phyloP scores from a whole-genome alignment of 2,797 vertebrate species.

The Lepus oiostolus region DNA sequence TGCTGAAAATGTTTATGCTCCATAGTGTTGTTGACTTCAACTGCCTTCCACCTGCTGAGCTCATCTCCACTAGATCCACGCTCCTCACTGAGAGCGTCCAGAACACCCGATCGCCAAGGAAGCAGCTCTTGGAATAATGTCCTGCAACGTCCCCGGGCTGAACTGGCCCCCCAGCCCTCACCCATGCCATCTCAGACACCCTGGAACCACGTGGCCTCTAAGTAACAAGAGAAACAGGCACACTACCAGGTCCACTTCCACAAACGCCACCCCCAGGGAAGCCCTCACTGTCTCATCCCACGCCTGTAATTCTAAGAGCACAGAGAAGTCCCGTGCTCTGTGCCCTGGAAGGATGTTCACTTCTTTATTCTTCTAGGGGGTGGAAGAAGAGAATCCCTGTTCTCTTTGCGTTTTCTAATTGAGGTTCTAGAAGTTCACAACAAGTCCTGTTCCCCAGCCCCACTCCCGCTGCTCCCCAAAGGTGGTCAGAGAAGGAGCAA shows the following conservation, averaged over 20 bases:
- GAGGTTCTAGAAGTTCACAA: conserved; percentile 16
- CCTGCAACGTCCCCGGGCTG: not conserved
- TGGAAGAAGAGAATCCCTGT: not conserved
- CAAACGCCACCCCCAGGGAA: not conserved
- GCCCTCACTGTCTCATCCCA: not conserved
- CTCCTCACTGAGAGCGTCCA: conserved; percentile 4
- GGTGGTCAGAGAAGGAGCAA: conserved; percentile 17
- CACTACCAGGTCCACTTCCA: not conserved
- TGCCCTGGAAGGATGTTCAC: not conserved
- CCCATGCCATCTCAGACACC: not conserved
- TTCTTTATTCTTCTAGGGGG: not conserved
- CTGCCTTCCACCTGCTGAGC: not conserved
- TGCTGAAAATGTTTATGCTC: not conserved
- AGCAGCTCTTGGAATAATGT: not conserved
- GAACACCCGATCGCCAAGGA: not conserved
- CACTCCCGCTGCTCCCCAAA: conserved; percentile 30
- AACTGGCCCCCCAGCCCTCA: not conserved
- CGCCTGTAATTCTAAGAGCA: not conserved
- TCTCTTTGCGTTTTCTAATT: conserved; percentile 32
- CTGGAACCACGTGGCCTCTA: not conserved
- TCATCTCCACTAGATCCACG: not conserved
- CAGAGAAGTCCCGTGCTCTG: not conserved
- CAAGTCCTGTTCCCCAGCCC: not conserved
- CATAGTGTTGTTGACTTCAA: not conserved
- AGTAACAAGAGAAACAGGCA: not conserved